phyloP scores from a whole-genome alignment of 1,140 invertebrate species.

The Eriosoma lanigerum region DNA sequence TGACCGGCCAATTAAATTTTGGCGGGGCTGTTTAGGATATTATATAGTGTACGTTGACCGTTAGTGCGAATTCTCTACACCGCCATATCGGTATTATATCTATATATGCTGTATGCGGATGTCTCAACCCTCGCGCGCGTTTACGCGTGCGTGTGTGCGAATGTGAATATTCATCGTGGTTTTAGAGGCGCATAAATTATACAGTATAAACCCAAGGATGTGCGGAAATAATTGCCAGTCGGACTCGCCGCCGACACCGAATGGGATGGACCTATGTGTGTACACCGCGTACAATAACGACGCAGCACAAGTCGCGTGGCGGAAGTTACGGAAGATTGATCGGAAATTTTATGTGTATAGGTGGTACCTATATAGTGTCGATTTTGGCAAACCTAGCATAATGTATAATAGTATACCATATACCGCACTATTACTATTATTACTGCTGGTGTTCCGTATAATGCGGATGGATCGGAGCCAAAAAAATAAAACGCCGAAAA shows the following conservation, averaged over 20 bases:
- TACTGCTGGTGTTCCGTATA: not conserved
- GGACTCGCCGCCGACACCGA: not conserved
- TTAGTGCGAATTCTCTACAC: slow-evolving; percentile 1
- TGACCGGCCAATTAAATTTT: slow-evolving; percentile 41
- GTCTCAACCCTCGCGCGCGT: slow-evolving; percentile 29
- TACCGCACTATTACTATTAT: not conserved
- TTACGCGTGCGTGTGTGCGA: too few relatives aligned
- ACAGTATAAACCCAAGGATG: slow-evolving; percentile 33
- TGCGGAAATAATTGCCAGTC: slow-evolving; percentile 34
- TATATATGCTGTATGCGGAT: not conserved
- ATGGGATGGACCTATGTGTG: not conserved
- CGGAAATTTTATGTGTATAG: not conserved
- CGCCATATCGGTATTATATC: not conserved
- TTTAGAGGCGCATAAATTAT: slow-evolving; percentile 37
- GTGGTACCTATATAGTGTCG: not conserved
- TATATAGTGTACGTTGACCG: not conserved
- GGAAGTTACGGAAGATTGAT: slow-evolving; percentile 30
- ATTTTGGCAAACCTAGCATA: slow-evolving; percentile 19
- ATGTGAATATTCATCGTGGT: slow-evolving; percentile 46
- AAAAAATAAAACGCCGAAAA: slow-evolving; percentile 30
- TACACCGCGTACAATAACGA: too few relatives aligned
- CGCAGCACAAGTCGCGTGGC: not conserved
- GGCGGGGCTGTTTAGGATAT: not conserved
- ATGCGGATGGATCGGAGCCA: not conserved
- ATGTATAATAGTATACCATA: too few relatives aligned